phyloP scores from a whole-genome alignment of 2,113 vertebrate species.

The Otocyon megalotis region DNA sequence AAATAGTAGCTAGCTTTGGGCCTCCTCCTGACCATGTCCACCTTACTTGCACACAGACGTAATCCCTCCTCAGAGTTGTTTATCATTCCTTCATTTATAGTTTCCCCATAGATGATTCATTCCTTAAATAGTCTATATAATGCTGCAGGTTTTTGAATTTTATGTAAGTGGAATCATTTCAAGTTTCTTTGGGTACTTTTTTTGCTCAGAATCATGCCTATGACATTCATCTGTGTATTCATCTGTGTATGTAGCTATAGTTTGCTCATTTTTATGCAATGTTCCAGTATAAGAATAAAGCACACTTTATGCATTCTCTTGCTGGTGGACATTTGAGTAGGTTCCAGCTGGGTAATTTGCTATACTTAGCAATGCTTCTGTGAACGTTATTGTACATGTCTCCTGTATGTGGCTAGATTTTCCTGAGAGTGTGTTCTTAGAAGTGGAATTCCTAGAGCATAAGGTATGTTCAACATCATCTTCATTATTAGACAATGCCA shows the following conservation, averaged over 20 bases:
- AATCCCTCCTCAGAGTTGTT: neutral
- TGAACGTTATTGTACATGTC: conserved; percentile 21
- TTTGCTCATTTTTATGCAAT: conserved; percentile 32
- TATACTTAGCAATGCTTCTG: neutral
- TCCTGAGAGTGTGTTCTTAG: neutral
- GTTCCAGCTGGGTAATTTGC: neutral
- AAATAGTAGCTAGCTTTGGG: neutral
- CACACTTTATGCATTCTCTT: neutral
- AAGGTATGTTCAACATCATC: neutral
- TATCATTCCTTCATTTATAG: conserved; percentile 14
- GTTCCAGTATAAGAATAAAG: conserved; percentile 49
- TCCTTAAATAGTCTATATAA: neutral
- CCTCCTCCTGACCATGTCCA: neutral
- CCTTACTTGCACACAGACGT: neutral
- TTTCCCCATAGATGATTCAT: neutral
- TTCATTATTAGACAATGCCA: neutral
- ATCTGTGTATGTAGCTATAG: neutral
- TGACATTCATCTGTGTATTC: neutral
- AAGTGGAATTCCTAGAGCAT: neutral
- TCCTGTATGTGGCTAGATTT: neutral
- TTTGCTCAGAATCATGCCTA: neutral
- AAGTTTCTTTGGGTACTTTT: neutral
- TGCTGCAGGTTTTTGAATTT: neutral
- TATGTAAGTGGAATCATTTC: neutral
- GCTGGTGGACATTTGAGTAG: neutral